These are phyloP conservation scores for Bellardia bayeri DNA, from an alignment of 2,888 invertebrate species.

Conservation along the genomic window DNA sequence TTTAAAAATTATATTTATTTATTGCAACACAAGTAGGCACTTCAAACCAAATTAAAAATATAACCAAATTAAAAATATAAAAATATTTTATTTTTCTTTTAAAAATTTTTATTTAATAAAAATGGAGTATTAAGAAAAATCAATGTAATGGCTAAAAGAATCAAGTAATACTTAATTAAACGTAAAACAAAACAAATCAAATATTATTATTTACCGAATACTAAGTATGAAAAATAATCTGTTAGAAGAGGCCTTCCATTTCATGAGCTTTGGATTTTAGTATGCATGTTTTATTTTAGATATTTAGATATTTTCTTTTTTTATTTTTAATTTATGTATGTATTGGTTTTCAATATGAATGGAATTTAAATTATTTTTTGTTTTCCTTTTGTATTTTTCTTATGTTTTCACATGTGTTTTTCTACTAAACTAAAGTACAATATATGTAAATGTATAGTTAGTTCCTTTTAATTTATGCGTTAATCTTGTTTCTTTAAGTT, in stretches of 20 bases:
- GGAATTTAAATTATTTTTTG: conserved; percentile 9
- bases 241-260: conserved; percentile 21
- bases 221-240: conserved; percentile 8
- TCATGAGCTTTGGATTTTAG: conserved; percentile 50
- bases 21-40: conserved; percentile 70
- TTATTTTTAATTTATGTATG: conserved; percentile 15
- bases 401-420: conserved; percentile 16
- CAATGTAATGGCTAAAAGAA: conserved; percentile 46
- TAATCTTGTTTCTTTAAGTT: neutral
- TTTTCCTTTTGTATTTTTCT: neutral
- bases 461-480: conserved; percentile 53
- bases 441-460: conserved; percentile 50
- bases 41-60: conserved; percentile 51
- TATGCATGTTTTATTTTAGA: neutral
- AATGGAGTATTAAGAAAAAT: conserved; percentile 59
- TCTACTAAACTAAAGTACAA: conserved; percentile 58
- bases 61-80: conserved; percentile 46
- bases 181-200: conserved; percentile 24
- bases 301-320: neutral
- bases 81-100: conserved; percentile 9
- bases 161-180: conserved; percentile 49
- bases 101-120: conserved; percentile 21
- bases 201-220: conserved; percentile 46
- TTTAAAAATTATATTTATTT: conserved; percentile 18
- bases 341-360: conserved; percentile 45